Percentiles rank a stretch among this genome's conserved stretches.
These are phyloP conservation scores for Lemur catta DNA, from an alignment of 2,797 vertebrate species.

Conservation along the genomic window DNA sequence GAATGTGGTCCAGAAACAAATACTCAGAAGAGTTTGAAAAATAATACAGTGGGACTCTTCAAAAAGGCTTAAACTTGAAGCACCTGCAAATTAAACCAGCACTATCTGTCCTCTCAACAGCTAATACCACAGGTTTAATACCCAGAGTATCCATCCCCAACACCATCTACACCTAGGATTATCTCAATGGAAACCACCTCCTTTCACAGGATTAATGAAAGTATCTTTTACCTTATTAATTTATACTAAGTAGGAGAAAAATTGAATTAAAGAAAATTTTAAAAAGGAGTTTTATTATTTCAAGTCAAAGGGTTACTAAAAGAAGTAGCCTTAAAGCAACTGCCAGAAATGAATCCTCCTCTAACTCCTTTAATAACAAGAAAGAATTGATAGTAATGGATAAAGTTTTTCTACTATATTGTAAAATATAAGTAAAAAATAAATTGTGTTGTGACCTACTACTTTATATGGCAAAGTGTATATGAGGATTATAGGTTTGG, in stretches of 20 bases:
- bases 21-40: not conserved
- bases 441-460: slow-evolving; percentile 1
- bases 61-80: not conserved
- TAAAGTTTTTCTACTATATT: not conserved
- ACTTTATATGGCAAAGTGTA: not conserved
- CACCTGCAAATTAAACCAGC: not conserved
- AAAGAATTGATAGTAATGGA: not conserved
- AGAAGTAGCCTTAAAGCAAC: not conserved
- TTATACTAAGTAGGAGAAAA: not conserved
- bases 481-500: not conserved
- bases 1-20: not conserved
- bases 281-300: slow-evolving; percentile 15
- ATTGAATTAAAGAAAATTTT: not conserved
- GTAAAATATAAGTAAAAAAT: not conserved
- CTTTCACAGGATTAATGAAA: not conserved
- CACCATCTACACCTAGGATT: not conserved
- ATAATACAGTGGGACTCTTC: not conserved
- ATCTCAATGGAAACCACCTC: not conserved
- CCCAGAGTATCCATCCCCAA: not conserved
- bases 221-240: not conserved
- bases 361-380: not conserved
- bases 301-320: slow-evolving; percentile 1
- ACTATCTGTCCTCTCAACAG: not conserved
- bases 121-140: not conserved
- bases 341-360: not conserved